These are phyloP conservation scores for Bembecia ichneumoniformis DNA, from an alignment of 2,888 invertebrate species.

Conservation along the genomic window DNA sequence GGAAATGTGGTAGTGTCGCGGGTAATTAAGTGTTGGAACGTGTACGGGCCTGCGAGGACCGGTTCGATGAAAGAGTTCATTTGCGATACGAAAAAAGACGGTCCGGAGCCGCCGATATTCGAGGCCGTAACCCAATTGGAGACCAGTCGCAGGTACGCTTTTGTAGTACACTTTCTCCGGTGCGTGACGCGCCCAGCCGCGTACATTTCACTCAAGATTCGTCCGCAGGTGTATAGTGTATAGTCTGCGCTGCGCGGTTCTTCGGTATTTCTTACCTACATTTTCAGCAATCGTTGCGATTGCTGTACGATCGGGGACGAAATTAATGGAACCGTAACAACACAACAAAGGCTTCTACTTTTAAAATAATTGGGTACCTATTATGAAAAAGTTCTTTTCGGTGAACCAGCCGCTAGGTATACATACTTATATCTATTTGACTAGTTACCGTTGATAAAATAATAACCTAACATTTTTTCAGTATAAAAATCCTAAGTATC, in stretches of 20 bases:
- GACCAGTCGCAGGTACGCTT: conserved; percentile 58
- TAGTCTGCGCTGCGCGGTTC: conserved; percentile 19
- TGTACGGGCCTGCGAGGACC: conserved; percentile 14
- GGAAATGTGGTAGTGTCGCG: conserved; percentile 2
- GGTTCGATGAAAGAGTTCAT: conserved; percentile 23
- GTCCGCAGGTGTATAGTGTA: conserved; percentile 29
- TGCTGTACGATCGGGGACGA: background rate
- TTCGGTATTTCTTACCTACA: conserved; percentile 16
- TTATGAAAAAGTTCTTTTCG: too few species aligned
- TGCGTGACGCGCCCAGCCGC: conserved; percentile 52
- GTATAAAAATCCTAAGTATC: too few species aligned
- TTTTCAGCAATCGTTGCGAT: background rate
- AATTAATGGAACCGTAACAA: background rate
- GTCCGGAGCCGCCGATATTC: conserved; percentile 48
- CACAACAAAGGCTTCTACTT: background rate
- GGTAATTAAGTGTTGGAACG: background rate
- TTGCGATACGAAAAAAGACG: conserved; percentile 42
- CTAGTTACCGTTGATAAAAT: too few species aligned
- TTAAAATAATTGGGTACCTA: too few species aligned
- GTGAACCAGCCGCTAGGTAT: too few species aligned
- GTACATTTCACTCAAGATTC: conserved; percentile 48
- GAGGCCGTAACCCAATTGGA: conserved; percentile 66
- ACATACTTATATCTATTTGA: too few species aligned
- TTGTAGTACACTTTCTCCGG: conserved; percentile 68
- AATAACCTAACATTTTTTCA: too few species aligned